These are phyloP conservation scores for Typhlichthys eigenmanni DNA, from an alignment of 2,797 vertebrate species.

Conservation along the genomic window DNA sequence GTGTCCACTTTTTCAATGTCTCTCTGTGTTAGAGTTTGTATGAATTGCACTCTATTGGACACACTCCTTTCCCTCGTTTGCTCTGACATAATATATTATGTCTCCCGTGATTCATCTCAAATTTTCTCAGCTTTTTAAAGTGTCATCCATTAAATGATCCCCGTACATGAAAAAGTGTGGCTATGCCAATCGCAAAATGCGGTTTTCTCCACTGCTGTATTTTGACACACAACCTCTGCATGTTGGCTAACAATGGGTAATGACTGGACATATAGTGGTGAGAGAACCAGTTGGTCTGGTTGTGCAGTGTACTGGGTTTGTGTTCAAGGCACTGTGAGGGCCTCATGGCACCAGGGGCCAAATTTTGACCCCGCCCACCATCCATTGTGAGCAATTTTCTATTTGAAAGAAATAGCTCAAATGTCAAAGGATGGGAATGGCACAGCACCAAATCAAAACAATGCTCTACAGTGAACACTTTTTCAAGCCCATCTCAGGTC, in stretches of 20 bases:
- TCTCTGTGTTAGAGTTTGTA: too few relatives aligned
- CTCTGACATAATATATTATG: too few relatives aligned
- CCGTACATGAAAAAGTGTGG: too few relatives aligned
- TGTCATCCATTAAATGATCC: too few relatives aligned
- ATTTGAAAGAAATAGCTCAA: conserved; percentile 61
- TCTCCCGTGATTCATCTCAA: too few relatives aligned
- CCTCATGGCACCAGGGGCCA: conserved; percentile 49
- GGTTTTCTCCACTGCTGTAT: not conserved
- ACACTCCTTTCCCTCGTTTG: too few relatives aligned
- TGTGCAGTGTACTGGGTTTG: conserved; percentile 34
- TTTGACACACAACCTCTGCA: conserved; percentile 8
- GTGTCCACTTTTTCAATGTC: too few relatives aligned
- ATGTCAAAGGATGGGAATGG: conserved; percentile 77
- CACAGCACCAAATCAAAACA: conserved; percentile 68
- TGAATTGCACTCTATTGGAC: too few relatives aligned
- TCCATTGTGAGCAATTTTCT: conserved; percentile 68
- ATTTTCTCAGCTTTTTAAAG: too few relatives aligned
- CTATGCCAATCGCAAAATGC: not conserved
- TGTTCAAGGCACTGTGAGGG: conserved; percentile 36
- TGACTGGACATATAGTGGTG: conserved; percentile 26
- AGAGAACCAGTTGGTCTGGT: conserved; percentile 65
- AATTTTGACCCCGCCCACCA: conserved; percentile 59
- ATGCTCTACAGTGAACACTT: conserved; percentile 67
- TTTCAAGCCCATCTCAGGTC: conserved; percentile 64
- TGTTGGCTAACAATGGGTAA: conserved; percentile 23